Evolutionary conservation across 2,888 invertebrate genomes (phyloP).

Genomic region (Lymantria monacha): DNA sequence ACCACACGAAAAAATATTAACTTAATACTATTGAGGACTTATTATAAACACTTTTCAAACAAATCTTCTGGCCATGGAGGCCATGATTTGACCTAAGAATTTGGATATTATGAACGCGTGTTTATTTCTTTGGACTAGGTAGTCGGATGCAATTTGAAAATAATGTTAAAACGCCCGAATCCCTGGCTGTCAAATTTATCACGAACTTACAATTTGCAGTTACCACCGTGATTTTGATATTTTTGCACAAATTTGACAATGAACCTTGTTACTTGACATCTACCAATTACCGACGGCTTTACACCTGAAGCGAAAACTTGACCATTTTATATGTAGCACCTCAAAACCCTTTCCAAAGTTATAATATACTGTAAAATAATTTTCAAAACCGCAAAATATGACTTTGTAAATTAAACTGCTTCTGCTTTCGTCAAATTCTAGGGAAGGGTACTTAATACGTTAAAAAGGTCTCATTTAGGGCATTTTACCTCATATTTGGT

Average conservation of each 20-base stretch:
- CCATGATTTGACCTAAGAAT: too few species aligned
- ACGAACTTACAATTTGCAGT: conserved; percentile 15
- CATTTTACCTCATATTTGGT: conserved; percentile 36
- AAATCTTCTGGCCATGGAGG: too few species aligned
- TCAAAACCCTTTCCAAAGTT: conserved; percentile 2
- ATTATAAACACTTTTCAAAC: too few species aligned
- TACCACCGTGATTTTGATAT: conserved; percentile 21
- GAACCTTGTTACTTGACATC: conserved; percentile 22
- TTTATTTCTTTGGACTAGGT: too few species aligned
- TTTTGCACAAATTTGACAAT: conserved; percentile 30
- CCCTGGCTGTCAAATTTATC: conserved; percentile 9
- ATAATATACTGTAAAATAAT: not conserved
- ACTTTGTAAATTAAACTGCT: conserved; percentile 15
- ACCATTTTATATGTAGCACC: conserved; percentile 9
- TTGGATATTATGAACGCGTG: too few species aligned
- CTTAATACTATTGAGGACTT: too few species aligned
- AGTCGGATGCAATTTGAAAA: too few species aligned
- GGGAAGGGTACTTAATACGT: conserved; percentile 16
- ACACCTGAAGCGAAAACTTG: conserved; percentile 5
- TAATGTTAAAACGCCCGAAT: conserved; percentile 8
- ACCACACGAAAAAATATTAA: too few species aligned
- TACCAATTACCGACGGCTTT: conserved; percentile 18
- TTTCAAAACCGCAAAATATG: conserved; percentile 12
- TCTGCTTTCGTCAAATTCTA: conserved; percentile 28
- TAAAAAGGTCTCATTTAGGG: conserved; percentile 28